phyloP scores from a whole-genome alignment of 2,888 invertebrate genomes.

The Nudaria mundana region DNA sequence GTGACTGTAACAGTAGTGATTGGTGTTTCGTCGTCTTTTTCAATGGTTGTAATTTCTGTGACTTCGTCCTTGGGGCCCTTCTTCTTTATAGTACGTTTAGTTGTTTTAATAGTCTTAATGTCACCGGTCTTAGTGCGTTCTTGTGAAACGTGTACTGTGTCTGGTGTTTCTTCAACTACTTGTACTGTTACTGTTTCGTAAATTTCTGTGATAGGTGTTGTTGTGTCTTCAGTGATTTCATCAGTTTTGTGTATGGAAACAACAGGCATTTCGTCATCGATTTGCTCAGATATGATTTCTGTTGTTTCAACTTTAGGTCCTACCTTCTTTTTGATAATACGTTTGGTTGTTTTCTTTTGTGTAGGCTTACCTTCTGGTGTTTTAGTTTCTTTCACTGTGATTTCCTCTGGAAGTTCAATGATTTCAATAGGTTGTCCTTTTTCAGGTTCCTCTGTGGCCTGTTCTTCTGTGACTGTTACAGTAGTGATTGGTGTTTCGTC shows the following conservation, averaged over 20 bases:
- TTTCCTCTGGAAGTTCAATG: slow-evolving; percentile 29
- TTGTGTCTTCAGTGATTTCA: slow-evolving; percentile 9
- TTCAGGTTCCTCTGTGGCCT: slow-evolving; percentile 33
- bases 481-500: slow-evolving; percentile 25
- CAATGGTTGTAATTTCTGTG: slow-evolving; percentile 27
- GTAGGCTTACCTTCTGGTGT: slow-evolving; percentile 20
- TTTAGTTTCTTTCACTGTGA: slow-evolving; percentile 18
- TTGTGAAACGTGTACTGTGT: slow-evolving; percentile 9
- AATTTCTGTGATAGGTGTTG: slow-evolving; percentile 6
- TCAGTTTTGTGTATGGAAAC: slow-evolving; percentile 14
- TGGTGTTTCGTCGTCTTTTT: slow-evolving; percentile 28
- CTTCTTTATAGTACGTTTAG: slow-evolving; percentile 34
- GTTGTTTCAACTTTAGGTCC: slow-evolving; percentile 21
- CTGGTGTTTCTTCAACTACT: slow-evolving; percentile 7
- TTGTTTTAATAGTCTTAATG: slow-evolving; percentile 20
- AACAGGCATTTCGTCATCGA: slow-evolving; percentile 16
- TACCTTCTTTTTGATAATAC: slow-evolving; percentile 39
- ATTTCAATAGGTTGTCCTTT: slow-evolving; percentile 22
- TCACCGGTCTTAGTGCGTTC: slow-evolving; percentile 14
- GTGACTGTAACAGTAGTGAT: slow-evolving; percentile 15
- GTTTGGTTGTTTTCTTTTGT: slow-evolving; percentile 29
- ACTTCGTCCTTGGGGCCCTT: slow-evolving; percentile 17
- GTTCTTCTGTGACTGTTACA: slow-evolving; percentile 43
- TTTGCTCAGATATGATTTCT: slow-evolving; percentile 32
- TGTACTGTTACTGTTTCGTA: slow-evolving; percentile 2